phyloP scores from a whole-genome alignment of 2,888 invertebrate genomes.

The Zaprionus lineosus region DNA sequence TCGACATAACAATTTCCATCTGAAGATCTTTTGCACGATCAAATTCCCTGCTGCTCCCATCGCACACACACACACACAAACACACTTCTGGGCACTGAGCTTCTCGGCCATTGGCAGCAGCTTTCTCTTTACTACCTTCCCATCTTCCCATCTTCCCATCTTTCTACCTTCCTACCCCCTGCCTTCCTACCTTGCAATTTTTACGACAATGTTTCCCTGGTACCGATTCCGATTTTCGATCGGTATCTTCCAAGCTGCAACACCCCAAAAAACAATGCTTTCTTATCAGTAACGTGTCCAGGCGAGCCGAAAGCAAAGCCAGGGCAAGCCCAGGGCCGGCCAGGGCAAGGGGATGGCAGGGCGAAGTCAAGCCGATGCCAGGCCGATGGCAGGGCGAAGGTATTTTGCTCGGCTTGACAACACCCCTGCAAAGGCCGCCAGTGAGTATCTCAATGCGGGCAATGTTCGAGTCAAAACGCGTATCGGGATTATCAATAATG shows the following conservation, averaged over 20 bases:
- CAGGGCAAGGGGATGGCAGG: background rate
- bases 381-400: conserved; percentile 14
- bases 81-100: conserved; percentile 36
- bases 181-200: conserved; percentile 24
- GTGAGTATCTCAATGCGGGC: conserved; percentile 42
- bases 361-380: background rate
- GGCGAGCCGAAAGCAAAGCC: background rate
- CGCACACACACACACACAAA: conserved; percentile 51
- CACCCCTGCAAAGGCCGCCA: conserved; percentile 56
- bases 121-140: conserved; percentile 64
- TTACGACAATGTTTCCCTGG: conserved; percentile 28
- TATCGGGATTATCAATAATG: conserved; percentile 73
- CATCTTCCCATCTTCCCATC: no score
- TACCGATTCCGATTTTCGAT: conserved; percentile 53
- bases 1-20: conserved; percentile 37
- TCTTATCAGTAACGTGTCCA: conserved; percentile 49
- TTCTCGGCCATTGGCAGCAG: conserved; percentile 39
- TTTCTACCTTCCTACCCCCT: no score
- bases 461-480: conserved; percentile 53
- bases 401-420: conserved; percentile 63
- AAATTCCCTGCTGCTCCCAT: conserved; percentile 63
- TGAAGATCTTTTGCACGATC: conserved; percentile 49
- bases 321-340: background rate
- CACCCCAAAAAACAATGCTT: conserved; percentile 66
- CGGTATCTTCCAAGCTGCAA: conserved; percentile 60